phyloP scores from a whole-genome alignment of 37 sponge, comb jelly and placozoan genomes.

The Halisarca cf. caerulea region DNA sequence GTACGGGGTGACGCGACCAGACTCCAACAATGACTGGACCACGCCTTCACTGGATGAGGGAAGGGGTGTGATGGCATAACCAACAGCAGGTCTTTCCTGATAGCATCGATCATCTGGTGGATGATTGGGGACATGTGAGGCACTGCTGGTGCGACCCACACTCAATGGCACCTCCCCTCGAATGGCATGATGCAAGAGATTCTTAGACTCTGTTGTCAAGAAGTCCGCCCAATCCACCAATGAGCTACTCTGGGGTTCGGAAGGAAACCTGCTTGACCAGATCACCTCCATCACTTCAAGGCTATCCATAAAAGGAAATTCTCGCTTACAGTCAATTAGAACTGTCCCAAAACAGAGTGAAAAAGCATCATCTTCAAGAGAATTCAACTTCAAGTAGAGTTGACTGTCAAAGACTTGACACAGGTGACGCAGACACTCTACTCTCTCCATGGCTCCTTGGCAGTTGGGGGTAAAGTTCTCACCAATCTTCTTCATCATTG shows the following conservation, averaged over 20 bases:
- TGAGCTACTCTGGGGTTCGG: not conserved
- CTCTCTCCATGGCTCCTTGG: slow-evolving; percentile 58
- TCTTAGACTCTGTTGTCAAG: slow-evolving; percentile 54
- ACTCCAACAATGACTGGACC: not conserved
- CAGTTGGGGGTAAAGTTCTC: slow-evolving; percentile 66
- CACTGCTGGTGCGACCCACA: no score
- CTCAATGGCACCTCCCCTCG: not conserved
- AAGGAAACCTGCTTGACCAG: slow-evolving; percentile 10
- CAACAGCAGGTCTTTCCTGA: slow-evolving; percentile 7
- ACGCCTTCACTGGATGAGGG: not conserved
- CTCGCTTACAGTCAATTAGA: slow-evolving; percentile 71
- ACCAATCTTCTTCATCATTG: slow-evolving; percentile 58
- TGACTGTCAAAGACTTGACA: slow-evolving; percentile 73
- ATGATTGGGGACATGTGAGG: not conserved
- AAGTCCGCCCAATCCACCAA: slow-evolving; percentile 52
- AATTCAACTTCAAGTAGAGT: slow-evolving; percentile 18
- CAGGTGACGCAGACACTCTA: slow-evolving; percentile 67
- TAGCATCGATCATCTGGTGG: not conserved
- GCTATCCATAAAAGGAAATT: slow-evolving; percentile 67
- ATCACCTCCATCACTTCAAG: slow-evolving; percentile 66
- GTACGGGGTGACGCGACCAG: slow-evolving; percentile 13
- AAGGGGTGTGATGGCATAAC: slow-evolving; percentile 11
- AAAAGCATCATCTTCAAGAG: slow-evolving; percentile 64
- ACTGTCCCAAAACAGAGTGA: slow-evolving; percentile 80
- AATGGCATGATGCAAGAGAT: slow-evolving; percentile 54